Percentiles rank a stretch among this genome's conserved stretches.
Conservation (phyloP, 2,888 invertebrate species). For the Nyleta sp. region DNA sequence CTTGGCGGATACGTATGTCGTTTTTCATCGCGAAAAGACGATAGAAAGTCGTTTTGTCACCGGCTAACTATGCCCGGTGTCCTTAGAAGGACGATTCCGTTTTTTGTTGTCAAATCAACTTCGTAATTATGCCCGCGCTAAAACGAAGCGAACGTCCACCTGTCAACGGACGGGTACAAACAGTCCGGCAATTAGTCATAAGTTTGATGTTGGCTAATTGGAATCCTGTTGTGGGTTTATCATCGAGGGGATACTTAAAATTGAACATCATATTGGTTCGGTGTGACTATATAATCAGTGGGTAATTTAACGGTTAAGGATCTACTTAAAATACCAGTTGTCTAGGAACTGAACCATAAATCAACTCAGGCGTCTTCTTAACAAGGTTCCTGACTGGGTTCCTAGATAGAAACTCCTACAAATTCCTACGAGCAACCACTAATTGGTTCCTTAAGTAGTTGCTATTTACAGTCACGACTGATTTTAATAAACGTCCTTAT, state of each 20-base stretch:
- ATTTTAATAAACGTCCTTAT: not conserved
- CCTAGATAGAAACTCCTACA: conserved; percentile 16
- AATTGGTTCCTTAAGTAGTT: conserved; percentile 8
- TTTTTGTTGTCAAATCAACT: conserved; percentile 10
- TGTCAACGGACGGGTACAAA: too few species aligned
- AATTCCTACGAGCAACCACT: conserved; percentile 5
- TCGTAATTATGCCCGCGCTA: not conserved
- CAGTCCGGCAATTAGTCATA: too few species aligned
- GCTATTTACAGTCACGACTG: conserved; percentile 4
- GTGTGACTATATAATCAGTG: conserved; percentile 3
- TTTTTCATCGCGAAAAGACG: conserved; percentile 12
- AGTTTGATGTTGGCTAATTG: conserved; percentile 22
- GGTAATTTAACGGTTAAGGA: conserved; percentile 2
- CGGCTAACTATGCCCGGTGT: not conserved
- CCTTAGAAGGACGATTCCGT: conserved; percentile 22
- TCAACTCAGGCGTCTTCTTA: conserved; percentile 13
- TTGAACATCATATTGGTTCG: too few species aligned
- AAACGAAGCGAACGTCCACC: too few species aligned
- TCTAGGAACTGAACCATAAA: not conserved
- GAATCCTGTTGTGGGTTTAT: conserved; percentile 3
- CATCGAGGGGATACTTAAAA: too few species aligned
- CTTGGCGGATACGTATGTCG: conserved; percentile 8
- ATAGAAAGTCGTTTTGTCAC: conserved; percentile 25
- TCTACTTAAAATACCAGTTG: not conserved
- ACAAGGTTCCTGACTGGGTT: conserved; percentile 5